Evolutionary conservation across 1,140 invertebrate species (phyloP).

Genomic region (Euwallacea similis): DNA sequence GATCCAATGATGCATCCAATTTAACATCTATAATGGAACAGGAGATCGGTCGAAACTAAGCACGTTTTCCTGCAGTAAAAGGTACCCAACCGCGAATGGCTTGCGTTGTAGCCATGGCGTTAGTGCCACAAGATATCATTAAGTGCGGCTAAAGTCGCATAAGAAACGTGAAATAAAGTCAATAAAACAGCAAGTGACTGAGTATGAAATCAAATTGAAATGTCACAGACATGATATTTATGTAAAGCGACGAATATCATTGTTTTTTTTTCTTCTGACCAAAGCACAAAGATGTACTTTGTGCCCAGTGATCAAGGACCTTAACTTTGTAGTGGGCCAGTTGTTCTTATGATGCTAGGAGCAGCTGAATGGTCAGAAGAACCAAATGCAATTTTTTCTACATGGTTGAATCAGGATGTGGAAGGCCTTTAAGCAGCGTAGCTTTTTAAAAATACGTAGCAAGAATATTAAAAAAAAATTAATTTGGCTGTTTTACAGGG

Average conservation of each 20-base stretch:
- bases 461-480: too few species aligned
- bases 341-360: too few species aligned
- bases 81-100: slow-evolving; percentile 45
- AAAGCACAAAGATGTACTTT: neutral
- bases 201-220: slow-evolving; percentile 51
- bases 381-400: too few species aligned
- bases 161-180: slow-evolving; percentile 51
- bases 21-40: slow-evolving; percentile 46
- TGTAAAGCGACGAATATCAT: slow-evolving; percentile 29
- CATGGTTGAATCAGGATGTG: too few species aligned
- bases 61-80: slow-evolving; percentile 46
- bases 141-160: slow-evolving; percentile 47
- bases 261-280: slow-evolving; percentile 6
- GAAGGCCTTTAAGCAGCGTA: too few species aligned
- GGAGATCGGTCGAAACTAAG: slow-evolving; percentile 46
- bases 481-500: too few species aligned
- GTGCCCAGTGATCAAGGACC: neutral
- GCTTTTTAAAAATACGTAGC: too few species aligned
- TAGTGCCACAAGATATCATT: slow-evolving; percentile 47
- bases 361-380: too few species aligned
- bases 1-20: slow-evolving; percentile 40
- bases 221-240: slow-evolving; percentile 44
- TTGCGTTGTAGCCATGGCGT: slow-evolving; percentile 46
- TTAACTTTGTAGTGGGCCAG: too few species aligned
- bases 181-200: slow-evolving; percentile 52